Evolutionary conservation across 1,140 invertebrate genomes (phyloP), one percentile per base, ranked within the genome.

Genomic region (Mylabris phalerata): DNA sequence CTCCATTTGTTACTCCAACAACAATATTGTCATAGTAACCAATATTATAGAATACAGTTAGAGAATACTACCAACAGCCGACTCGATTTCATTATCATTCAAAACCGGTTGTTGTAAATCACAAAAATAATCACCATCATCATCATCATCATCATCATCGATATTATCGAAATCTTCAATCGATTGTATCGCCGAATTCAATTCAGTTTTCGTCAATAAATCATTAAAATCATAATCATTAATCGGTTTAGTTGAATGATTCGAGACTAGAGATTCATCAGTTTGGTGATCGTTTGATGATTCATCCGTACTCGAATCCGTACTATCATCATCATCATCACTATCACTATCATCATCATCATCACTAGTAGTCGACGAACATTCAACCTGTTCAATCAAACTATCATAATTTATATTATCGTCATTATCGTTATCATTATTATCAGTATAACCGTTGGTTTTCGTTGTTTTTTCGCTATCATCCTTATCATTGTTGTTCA

Each of bases 351-450:
- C 45, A 47, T 66, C 43, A 66, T 48, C 32, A 49, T 66, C 58
- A 38, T 45, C 44, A 19, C 62, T 49, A 32, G 52, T 61, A 2
- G 60, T 62, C 3, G 67, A 46, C 60, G 70, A 56, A 68, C 63
- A 55, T 59, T 74, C 71, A 1, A 74, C 71, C 27, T 73, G 67
- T 48, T 72, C 70, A 41, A 72, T 71, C n/a, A 71, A 59, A 60
- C 57, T 75, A 60, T 57, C 67, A 57, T 61, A 72, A 48, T 73
- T 69, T 2, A 69, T 66, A n/a, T 73, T 71, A 40, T 45, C 48
- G 40, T 47, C 49, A 42, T 76, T 69, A 7, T 72, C 71, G 1
- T 68, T 65, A 4, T 69, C 63, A 19, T 71, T 42, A n/a, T 4
- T 42, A n/a, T 10, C 9, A 42, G 5, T 10, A 11, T 42, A 42